Conservation (phyloP, 2,888 invertebrate species). For the Patella depressa region DNA sequence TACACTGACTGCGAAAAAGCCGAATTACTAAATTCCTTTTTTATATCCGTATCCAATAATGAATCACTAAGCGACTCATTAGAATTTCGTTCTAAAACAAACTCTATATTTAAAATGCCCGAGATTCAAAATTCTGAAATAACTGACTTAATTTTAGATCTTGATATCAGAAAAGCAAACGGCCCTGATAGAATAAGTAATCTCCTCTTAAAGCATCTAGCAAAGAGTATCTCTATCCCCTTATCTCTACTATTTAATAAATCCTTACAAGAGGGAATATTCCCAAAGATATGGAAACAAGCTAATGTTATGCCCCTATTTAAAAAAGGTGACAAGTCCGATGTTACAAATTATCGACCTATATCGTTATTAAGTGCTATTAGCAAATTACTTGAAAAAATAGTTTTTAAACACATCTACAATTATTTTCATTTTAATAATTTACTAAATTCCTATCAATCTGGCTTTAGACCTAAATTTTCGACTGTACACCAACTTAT, state of each 20-base stretch:
- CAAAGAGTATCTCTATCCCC: not conserved
- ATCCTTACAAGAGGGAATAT: not conserved
- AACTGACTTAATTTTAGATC: not conserved
- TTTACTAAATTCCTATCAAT: not conserved
- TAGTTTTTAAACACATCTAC: not conserved
- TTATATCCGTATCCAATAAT: not conserved
- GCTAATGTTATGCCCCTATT: not conserved
- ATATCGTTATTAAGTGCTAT: not conserved
- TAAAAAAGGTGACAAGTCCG: not conserved
- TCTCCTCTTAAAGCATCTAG: not conserved
- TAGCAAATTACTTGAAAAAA: not conserved
- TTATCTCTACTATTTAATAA: not conserved
- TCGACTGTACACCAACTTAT: not conserved
- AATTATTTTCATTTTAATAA: not conserved
- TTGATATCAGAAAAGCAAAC: not conserved
- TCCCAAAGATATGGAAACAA: not conserved
- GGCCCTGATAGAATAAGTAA: not conserved
- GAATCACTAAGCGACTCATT: not conserved
- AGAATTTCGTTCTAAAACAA: not conserved
- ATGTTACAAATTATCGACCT: conserved; percentile 1
- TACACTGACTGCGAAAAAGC: not conserved
- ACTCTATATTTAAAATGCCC: not conserved
- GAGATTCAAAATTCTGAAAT: not conserved
- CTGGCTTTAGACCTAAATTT: not conserved
- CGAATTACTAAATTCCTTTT: not conserved